Evolutionary conservation across 2,888 invertebrate species (phyloP).

Genomic region (Agonopterix subpropinquella): DNA sequence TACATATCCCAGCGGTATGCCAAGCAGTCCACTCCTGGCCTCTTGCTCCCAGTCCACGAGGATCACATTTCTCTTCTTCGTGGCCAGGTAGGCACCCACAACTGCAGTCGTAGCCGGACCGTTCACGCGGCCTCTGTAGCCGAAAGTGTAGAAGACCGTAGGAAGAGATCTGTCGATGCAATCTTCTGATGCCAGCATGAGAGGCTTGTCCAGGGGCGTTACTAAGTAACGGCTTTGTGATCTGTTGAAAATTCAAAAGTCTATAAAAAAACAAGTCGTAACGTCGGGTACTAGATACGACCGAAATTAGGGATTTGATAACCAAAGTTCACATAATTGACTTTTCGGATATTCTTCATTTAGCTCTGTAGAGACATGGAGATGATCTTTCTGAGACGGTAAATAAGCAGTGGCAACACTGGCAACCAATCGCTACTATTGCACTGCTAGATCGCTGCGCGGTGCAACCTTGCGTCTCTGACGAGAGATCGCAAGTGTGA

Average conservation of each 20-base stretch:
- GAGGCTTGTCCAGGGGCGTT: constrained; percentile 34
- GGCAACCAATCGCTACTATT: no score
- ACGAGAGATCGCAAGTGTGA: no score
- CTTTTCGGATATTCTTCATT: no score
- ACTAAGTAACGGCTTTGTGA: constrained; percentile 36
- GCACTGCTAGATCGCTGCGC: no score
- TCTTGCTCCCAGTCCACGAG: constrained; percentile 65
- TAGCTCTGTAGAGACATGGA: no score
- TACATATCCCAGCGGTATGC: constrained; percentile 49
- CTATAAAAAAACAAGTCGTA: neutral
- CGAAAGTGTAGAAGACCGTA: constrained; percentile 60
- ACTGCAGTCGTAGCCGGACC: constrained; percentile 61
- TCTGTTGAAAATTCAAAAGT: constrained; percentile 21
- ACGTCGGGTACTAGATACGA: no score
- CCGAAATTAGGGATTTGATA: no score
- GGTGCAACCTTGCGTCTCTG: no score
- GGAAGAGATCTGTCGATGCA: constrained; percentile 45
- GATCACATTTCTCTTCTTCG: constrained; percentile 53
- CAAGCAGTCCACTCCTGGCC: constrained; percentile 47
- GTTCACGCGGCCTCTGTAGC: constrained; percentile 44
- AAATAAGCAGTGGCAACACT: no score
- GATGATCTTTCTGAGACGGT: no score
- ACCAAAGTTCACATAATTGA: no score
- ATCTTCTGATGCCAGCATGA: constrained; percentile 26
- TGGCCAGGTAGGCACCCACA: constrained; percentile 44